Evolutionary conservation across 1,140 invertebrate species (phyloP).

Genomic region (Magallana ariakensis): DNA sequence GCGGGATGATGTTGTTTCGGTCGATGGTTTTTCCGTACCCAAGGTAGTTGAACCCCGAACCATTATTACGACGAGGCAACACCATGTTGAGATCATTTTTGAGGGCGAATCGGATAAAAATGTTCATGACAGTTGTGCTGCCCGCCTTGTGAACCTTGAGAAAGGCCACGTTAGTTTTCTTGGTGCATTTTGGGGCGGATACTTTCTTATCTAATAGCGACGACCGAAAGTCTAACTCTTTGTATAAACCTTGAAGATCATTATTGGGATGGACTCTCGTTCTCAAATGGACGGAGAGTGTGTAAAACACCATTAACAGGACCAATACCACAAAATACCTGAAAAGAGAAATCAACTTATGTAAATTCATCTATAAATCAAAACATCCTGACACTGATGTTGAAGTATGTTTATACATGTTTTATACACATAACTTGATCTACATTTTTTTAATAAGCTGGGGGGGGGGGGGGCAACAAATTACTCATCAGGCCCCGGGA

Average conservation of each 20-base stretch:
- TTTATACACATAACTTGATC: background rate
- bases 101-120: slow-evolving; percentile 68
- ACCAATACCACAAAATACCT: background rate
- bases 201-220: background rate
- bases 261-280: background rate
- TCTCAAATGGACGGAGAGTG: background rate
- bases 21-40: slow-evolving; percentile 48
- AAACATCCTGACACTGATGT: no score
- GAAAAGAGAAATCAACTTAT: background rate
- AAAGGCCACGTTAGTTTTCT: slow-evolving; percentile 64
- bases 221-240: background rate
- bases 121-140: slow-evolving; percentile 70
- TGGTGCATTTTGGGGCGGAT: background rate
- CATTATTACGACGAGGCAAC: slow-evolving; percentile 60
- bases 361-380: background rate
- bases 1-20: slow-evolving; percentile 45
- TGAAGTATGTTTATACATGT: no score
- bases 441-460: background rate
- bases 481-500: background rate
- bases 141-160: slow-evolving; percentile 74
- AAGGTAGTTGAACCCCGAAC: slow-evolving; percentile 48
- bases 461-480: no score
- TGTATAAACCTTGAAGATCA: background rate
- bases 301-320: background rate
- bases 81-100: slow-evolving; percentile 64